Base-by-base conservation (phyloP, 2,113 vertebrate species). In the Canis aureus region DNA sequence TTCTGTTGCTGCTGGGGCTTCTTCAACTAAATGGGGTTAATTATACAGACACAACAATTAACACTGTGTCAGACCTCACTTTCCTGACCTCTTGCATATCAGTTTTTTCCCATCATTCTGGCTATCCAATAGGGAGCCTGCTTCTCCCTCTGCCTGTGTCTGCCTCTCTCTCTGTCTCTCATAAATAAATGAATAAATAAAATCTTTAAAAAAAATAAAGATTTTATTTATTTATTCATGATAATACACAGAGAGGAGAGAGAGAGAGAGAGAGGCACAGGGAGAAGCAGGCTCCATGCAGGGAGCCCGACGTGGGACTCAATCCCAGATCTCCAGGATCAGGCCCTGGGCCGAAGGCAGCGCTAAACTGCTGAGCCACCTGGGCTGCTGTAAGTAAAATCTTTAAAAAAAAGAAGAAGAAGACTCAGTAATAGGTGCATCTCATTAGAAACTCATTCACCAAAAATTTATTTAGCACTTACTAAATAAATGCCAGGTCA, bases 1-100 rank as follows among this genome's bases (percentile, higher is more conserved):
- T 5, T 93, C 94, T 9, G n/a, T 94, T 43, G 17, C 94, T 20
- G 25, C 94, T n/a, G 51, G 29, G 27, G 51, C 29, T 35, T 96
- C 97, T 94, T 98, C 97, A 95, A 97, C 95, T 98, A 29, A 84
- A 79, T 4, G 76, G n/a, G 22, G 1, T 49, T 16, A 60, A 94
- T 11, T 16, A 5, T 43, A 69, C 91, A 97, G n/a, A 83, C 11
- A 29, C 5, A 76, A 92, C 19, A 57, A 76, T 87, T 80, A 97
- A 62, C n/a, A 96, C 1, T 35, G 0, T 55, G 29, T 73, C 62
- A 90, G 25, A 59, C 32, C 15, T 59, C 15, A 64, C 25, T 49
- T 35, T n/a, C 29, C 23, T 27, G 2, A 89, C 29, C 0, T 29
- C 25, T 73, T 15, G 23, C 89, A 49, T 69, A 43, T 79, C 67